Evolutionary conservation across 2,888 invertebrate species (phyloP), one percentile per base, ranked within the genome.

Genomic region (Lycaena phlaeas): DNA sequence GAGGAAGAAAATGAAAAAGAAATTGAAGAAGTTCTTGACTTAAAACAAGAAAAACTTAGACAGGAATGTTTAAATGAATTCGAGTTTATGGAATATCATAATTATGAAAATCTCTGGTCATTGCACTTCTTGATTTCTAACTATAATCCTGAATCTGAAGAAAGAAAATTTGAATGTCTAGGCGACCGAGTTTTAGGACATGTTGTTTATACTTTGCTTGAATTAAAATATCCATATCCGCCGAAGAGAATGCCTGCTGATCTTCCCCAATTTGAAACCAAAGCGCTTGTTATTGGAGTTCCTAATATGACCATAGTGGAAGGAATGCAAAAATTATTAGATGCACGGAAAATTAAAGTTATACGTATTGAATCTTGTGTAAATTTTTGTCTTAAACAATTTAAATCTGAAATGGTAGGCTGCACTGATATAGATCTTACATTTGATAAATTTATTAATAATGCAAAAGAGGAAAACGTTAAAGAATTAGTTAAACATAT

Each of bases 11-110:
- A 58, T 6, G 40, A 43, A 2, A 56, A 67, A 2, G 68, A 72
- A 49, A 60, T 66, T 42, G 85, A 86, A 56, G 74, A 81, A 59
- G 71, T 85, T 29, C 58, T 7, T 2, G 22, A 12, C 12, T 22
- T 81, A 38, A 63, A 73, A 18, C 50, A 75, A 3, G 88, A 89
- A 62, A 56, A 85, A 39, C 71, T 78, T 38, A 74, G 87, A 29
- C 87, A 87, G 57, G 77, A 87, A 45, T 63, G 70, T 9, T 55
- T 89, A 30, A 87, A 88, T 60, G 76, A 86, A 31, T 62, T 62
- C 26, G 88, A 88, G 51, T 86, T 90, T 48, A 59, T 74, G 15
- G 85, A 86, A 48, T 91, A 90, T 61, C 72, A 85, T 38, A 63
- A 81, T 43, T 78, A 82, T 43, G 61, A 64, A 7, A 67, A 79